A percentile compares a stretch with the other conserved stretches of the same genome.
These are phyloP conservation scores for Ophion slaviceki DNA, from an alignment of 2,888 invertebrate genomes.

Conservation along the genomic window DNA sequence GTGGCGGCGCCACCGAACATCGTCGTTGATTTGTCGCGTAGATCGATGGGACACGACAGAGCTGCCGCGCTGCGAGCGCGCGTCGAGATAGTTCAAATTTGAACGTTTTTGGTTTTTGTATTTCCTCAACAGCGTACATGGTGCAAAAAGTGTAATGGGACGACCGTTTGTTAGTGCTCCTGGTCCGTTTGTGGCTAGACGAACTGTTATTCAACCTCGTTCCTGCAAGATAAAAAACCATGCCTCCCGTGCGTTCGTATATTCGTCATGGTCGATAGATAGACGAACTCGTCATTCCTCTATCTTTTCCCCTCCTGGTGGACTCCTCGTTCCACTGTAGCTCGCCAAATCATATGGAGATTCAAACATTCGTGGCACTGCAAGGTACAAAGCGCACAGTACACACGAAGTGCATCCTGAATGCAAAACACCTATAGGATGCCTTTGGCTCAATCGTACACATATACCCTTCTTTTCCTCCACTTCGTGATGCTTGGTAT, in stretches of 20 bases:
- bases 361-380: background rate
- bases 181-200: background rate
- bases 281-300: too few relatives aligned
- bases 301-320: background rate
- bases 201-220: too few relatives aligned
- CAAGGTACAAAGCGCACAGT: slow-evolving; percentile 36
- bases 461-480: slow-evolving; percentile 1
- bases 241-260: background rate
- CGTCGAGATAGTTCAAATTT: too few relatives aligned
- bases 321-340: background rate
- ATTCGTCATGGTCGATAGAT: background rate
- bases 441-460: background rate
- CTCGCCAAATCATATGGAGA: background rate
- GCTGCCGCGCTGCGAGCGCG: too few relatives aligned
- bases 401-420: slow-evolving; percentile 41
- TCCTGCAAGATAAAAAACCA: background rate
- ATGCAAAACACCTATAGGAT: slow-evolving; percentile 9
- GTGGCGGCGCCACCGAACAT: too few relatives aligned
- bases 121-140: background rate
- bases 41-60: too few relatives aligned
- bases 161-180: background rate
- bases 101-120: too few relatives aligned
- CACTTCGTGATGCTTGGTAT: slow-evolving; percentile 22
- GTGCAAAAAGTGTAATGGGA: background rate
- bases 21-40: too few relatives aligned